Evolutionary conservation across 2,797 vertebrate species (phyloP), one percentile per base, ranked within the genome.

Genomic region (Miichthys miiuy): DNA sequence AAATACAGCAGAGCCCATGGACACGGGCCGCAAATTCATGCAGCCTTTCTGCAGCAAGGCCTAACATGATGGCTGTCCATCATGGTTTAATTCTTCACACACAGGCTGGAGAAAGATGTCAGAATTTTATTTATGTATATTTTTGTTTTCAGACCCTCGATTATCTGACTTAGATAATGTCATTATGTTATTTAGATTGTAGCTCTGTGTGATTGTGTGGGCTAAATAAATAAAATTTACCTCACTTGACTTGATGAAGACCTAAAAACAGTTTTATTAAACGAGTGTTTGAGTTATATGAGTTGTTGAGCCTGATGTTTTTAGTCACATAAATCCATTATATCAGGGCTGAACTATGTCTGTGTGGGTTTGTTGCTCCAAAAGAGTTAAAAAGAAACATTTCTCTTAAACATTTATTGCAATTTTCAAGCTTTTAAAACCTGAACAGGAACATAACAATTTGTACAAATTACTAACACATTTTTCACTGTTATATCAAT

Each of bases 1-100:
- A 92, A 92, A 92, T 86, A 90, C 75, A 46, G 69, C 67, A 42
- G 23, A 75, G 83, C 63, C 82, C 69, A 3, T 16, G 4, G 76
- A 86, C 78, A 56, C 6, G 11, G 61, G 64, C 44, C 5, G 18
- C 30, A 61, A 21, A 79, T 75, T 27, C 58, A 13, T 14, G 51
- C 60, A 58, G 55, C 5, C 23, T 62, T 73, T 81, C 23, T n/a
- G 25, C 66, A 63, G 81, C 42, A 9, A 54, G 7, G 68, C 58
- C 34, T 12, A 1, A 23, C 38, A 42, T 63, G 67, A 70, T 2
- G 69, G 72, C 77, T 70, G 85, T 81, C 83, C 64, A 50, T 84
- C 81, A 68, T 0, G 7, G 30, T 14, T 68, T 23, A 20, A 56
- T 55, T 12, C 67, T 25, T 12, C 17, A 8, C 54, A 77, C 50